Base-by-base conservation (phyloP, 2,113 vertebrate genomes). In the Acrocephalus arundinaceus region DNA sequence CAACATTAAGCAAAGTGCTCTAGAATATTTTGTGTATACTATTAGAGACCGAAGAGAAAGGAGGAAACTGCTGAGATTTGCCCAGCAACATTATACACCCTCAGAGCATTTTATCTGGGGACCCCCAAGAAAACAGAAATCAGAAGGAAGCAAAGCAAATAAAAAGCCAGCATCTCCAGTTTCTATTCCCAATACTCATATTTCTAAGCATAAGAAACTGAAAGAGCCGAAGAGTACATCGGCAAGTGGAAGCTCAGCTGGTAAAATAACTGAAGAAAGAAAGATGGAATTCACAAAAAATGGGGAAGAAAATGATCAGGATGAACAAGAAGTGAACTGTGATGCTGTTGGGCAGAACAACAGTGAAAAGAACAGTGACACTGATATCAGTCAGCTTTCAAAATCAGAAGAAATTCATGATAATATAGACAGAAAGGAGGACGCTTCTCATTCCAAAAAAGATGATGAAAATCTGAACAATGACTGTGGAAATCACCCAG, bases 1-100 rank as follows among this genome's bases (percentile, higher is more conserved):
- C 87, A 99, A 99, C 96, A 99, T 99, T 97, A 99, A 98, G 76
- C 99, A 99, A 97, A 99, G 99, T 39, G 98, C 98, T 62, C 98
- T 99, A 89, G 99, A 99, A 94, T 99, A 99, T 97, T 99, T 98
- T 87, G 99, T 99, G 43, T 99, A 99, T 97, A 99, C 99, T 76
- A 98, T 99, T 77, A 98, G 99, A 91, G 98, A 98, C 84, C 97
- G 98, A 31, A 97, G 98, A 96, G 98, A 99, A 85, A 98, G 99
- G 85, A 98, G 99, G 9, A 98, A 98, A 71, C 98, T 99, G 82
- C 98, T 99, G 25, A 98, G 99, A 19, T 99, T 98, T 79, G 99
- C 99, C 63, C 98, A 98, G 92, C 98, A 98, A 65, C 98, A 99
- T 96, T 99, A 99, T 90, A 98, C 63, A 0, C 99, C 99, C 3